Evolutionary conservation across 2,113 vertebrate species (phyloP), one percentile per base, ranked within the genome.

Genomic region (Fregetta grallaria): DNA sequence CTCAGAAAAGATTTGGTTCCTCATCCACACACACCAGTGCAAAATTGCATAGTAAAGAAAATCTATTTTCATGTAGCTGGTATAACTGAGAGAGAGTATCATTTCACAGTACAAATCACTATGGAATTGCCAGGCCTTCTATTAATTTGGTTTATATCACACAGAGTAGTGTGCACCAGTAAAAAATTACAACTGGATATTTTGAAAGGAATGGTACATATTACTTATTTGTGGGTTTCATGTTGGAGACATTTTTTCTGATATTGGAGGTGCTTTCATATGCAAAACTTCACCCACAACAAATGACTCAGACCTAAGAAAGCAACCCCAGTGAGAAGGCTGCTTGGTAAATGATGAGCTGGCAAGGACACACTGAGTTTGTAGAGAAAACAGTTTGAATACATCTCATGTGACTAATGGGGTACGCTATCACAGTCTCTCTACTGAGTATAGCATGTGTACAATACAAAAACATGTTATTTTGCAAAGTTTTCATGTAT

Each of bases 261-360:
- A 49, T 85, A 68, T 5, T 72, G 49, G 45, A 93, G 61, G 58
- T 79, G 76, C 25, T 86, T 95, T 97, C 80, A 59, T 91, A 96
- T 94, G 91, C 92, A 92, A 88, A 97, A 91, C n/a, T 93, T 97
- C 89, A 94, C 94, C 84, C 84, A 77, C 96, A 97, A 86, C 23
- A 92, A 82, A 88, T 97, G 91, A 97, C 58, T 98, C 96, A 97
- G 94, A 96, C 70, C 71, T 91, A 80, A 94, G 44, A 96, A 94
- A 96, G 84, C 67, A 95, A 78, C 16, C 74, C 88, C 77, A 71
- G 47, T 67, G 88, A 88, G 78, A 80, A 96, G 81, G 67, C 63
- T 94, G 70, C 52, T 77, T 89, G 80, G 70, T 88, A 72, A 72
- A 71, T 17, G 56, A 67, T 15, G 6, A 90, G 36, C 73, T 89